Conservation (phyloP, 2,888 invertebrate species). For the Notodonta dromedarius region DNA sequence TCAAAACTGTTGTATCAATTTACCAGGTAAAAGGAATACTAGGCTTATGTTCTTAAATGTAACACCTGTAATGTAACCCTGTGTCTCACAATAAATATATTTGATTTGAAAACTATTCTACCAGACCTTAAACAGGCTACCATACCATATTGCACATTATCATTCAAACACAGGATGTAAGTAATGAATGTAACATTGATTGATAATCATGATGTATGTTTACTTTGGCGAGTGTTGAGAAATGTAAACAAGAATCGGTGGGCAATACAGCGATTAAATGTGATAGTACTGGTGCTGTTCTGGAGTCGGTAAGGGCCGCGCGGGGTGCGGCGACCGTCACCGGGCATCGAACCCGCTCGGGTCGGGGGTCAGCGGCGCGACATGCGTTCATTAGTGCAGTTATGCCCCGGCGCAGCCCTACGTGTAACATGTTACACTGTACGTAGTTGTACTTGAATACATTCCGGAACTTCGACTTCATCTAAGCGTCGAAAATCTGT, state of each 20-base stretch:
- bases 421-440: constrained; percentile 24
- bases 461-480: neutral
- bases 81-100: too few species aligned
- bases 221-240: constrained; percentile 22
- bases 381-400: constrained; percentile 75
- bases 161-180: constrained; percentile 41
- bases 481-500: constrained; percentile 14
- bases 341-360: constrained; percentile 80
- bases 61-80: too few species aligned
- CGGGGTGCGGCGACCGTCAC: constrained; percentile 43
- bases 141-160: constrained; percentile 12
- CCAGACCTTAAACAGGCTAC: neutral
- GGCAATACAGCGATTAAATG: constrained; percentile 52
- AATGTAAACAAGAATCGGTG: constrained; percentile 58
- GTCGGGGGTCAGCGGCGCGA: constrained; percentile 81
- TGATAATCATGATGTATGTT: constrained; percentile 33
- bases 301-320: constrained; percentile 47
- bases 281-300: constrained; percentile 62
- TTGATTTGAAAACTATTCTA: neutral
- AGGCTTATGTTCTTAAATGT: too few species aligned
- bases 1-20: neutral
- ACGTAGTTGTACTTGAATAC: neutral
- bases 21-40: neutral
- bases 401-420: constrained; percentile 59
- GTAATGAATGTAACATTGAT: constrained; percentile 18